These are phyloP conservation scores for Pollenia griseotomentosa DNA, from an alignment of 2,888 invertebrate genomes.

Conservation along the genomic window DNA sequence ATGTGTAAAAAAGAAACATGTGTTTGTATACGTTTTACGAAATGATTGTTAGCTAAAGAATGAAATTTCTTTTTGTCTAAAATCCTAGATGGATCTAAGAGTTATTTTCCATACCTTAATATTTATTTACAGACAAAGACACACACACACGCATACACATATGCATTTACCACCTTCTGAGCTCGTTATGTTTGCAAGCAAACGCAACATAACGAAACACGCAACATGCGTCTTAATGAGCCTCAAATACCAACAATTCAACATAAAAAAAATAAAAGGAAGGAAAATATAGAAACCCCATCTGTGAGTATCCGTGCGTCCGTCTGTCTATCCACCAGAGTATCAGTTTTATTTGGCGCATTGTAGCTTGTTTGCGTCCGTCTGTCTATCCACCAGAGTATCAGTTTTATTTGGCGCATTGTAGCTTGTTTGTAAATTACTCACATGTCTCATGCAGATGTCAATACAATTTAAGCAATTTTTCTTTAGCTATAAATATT, in stretches of 20 bases:
- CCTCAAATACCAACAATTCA: slow-evolving; percentile 33
- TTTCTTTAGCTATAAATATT: slow-evolving; percentile 54
- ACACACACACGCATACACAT: neutral
- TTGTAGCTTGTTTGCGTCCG: slow-evolving; percentile 56
- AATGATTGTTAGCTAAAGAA: slow-evolving; percentile 27
- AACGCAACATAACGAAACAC: slow-evolving; percentile 55
- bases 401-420: slow-evolving; percentile 38
- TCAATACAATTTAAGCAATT: slow-evolving; percentile 69
- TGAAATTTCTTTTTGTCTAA: slow-evolving; percentile 1
- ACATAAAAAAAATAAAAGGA: neutral
- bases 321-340: slow-evolving; percentile 3
- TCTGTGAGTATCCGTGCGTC: slow-evolving; percentile 40
- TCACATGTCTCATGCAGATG: slow-evolving; percentile 71
- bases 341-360: slow-evolving; percentile 34
- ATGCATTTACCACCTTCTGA: slow-evolving; percentile 65
- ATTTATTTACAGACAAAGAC: neutral
- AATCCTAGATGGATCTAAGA: neutral
- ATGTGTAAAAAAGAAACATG: slow-evolving; percentile 2
- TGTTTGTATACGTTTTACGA: neutral
- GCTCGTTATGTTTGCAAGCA: slow-evolving; percentile 56
- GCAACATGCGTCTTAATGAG: slow-evolving; percentile 73
- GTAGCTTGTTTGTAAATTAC: slow-evolving; percentile 69
- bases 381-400: slow-evolving; percentile 4
- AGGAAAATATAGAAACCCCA: neutral
- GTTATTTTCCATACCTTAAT: slow-evolving; percentile 11